These are phyloP conservation scores for Argya squamiceps DNA, from an alignment of 2,797 vertebrate genomes.

Conservation along the genomic window DNA sequence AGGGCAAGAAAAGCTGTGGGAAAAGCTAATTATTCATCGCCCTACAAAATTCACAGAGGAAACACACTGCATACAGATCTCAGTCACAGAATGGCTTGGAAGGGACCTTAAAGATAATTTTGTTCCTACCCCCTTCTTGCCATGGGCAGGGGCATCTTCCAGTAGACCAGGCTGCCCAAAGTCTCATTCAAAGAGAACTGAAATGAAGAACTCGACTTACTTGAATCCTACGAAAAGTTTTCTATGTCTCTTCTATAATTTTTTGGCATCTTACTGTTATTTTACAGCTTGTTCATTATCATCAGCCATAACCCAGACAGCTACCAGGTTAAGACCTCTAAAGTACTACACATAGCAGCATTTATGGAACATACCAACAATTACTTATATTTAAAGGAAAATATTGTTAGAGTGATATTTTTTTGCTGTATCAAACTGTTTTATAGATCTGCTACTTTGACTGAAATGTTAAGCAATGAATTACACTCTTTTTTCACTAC, in stretches of 20 bases:
- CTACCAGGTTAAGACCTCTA: not conserved
- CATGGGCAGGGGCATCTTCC: not conserved
- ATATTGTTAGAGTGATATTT: not conserved
- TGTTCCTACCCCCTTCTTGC: fast-evolving
- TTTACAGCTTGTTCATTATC: not conserved
- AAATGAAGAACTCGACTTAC: not conserved
- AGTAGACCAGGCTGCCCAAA: not conserved
- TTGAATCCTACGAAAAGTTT: not conserved
- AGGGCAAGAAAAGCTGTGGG: not conserved
- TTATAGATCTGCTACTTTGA: not conserved
- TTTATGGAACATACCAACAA: not conserved
- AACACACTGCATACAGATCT: not conserved
- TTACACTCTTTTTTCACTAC: not conserved
- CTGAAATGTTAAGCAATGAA: conserved; percentile 1
- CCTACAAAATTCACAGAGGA: not conserved
- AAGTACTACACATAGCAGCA: not conserved
- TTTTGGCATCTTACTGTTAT: not conserved
- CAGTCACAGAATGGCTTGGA: not conserved
- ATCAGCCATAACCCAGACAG: not conserved
- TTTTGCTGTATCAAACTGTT: not conserved
- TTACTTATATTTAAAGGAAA: not conserved
- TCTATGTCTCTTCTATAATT: fast-evolving
- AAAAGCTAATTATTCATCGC: conserved; percentile 23
- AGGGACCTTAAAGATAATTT: not conserved
- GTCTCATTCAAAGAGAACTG: not conserved